Percentiles rank a stretch among this genome's conserved stretches.
These are phyloP conservation scores for Myiozetetes cayanensis DNA, from an alignment of 2,113 vertebrate species.

Conservation along the genomic window DNA sequence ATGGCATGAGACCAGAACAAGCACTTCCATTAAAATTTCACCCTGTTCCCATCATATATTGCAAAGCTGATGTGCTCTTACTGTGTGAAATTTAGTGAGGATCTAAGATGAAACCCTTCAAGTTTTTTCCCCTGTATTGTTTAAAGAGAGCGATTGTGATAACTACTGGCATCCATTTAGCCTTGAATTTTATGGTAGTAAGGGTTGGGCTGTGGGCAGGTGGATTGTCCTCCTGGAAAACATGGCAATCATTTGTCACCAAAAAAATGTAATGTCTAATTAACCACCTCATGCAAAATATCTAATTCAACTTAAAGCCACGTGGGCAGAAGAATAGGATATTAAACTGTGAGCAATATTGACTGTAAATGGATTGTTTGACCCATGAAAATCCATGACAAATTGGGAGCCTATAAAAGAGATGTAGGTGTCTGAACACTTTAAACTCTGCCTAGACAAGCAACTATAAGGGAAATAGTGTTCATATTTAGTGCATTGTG, in stretches of 20 bases:
- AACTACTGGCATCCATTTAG: not conserved
- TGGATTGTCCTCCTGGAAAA: not conserved
- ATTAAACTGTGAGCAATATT: not conserved
- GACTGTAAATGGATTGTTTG: not conserved
- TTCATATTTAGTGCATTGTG: not conserved
- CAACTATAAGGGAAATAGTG: not conserved
- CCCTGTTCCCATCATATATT: not conserved
- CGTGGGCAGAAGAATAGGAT: not conserved
- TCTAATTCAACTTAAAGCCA: not conserved
- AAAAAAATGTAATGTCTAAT: not conserved
- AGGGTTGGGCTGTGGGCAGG: not conserved
- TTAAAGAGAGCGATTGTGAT: not conserved
- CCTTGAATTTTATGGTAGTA: not conserved
- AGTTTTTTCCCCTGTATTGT: accelerated
- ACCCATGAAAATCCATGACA: not conserved
- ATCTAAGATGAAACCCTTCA: not conserved
- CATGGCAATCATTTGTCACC: not conserved
- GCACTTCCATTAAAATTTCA: not conserved
- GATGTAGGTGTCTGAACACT: not conserved
- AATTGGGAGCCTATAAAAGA: not conserved
- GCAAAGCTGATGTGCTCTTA: not conserved
- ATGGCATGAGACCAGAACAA: accelerated
- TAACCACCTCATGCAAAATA: not conserved
- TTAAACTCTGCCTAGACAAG: not conserved
- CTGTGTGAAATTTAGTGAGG: not conserved